These are phyloP conservation scores for Limenitis camilla DNA, from an alignment of 2,888 invertebrate genomes.

Conservation along the genomic window DNA sequence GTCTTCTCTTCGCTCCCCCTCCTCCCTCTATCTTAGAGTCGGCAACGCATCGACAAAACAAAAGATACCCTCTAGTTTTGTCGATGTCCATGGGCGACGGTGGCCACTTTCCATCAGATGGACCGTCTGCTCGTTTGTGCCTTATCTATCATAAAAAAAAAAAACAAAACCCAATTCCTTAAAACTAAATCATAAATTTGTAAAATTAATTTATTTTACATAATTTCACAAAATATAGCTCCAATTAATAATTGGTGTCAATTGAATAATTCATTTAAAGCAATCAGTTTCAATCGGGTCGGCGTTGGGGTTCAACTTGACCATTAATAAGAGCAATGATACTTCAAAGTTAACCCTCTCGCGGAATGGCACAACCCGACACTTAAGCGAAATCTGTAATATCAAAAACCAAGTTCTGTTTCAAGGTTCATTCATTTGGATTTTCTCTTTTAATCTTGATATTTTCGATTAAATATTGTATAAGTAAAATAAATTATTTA, in stretches of 20 bases:
- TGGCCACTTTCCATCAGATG: too few relatives aligned
- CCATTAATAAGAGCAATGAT: conserved; percentile 73
- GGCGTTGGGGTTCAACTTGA: conserved; percentile 57
- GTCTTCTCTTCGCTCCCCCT: too few relatives aligned
- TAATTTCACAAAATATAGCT: conserved; percentile 9
- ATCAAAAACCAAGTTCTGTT: conserved; percentile 9
- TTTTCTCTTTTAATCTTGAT: background rate
- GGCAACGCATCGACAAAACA: too few relatives aligned
- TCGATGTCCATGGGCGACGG: too few relatives aligned
- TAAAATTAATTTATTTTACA: background rate
- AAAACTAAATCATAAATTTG: too few relatives aligned
- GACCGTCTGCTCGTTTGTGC: too few relatives aligned
- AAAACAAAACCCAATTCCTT: too few relatives aligned
- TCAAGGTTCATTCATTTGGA: background rate
- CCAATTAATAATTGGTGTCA: conserved; percentile 51
- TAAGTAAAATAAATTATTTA: too few relatives aligned
- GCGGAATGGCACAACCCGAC: conserved; percentile 47
- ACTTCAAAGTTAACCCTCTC: conserved; percentile 72
- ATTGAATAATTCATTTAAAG: conserved; percentile 68
- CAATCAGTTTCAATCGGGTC: conserved; percentile 60
- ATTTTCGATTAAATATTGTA: too few relatives aligned
- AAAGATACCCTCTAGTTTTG: too few relatives aligned
- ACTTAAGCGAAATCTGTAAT: conserved; percentile 32
- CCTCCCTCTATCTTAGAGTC: too few relatives aligned
- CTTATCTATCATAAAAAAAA: too few relatives aligned